A percentile compares a stretch with the other conserved stretches of the same genome.
phyloP scores from a whole-genome alignment of 2,797 vertebrate genomes.

The Clarias laeviceps region DNA sequence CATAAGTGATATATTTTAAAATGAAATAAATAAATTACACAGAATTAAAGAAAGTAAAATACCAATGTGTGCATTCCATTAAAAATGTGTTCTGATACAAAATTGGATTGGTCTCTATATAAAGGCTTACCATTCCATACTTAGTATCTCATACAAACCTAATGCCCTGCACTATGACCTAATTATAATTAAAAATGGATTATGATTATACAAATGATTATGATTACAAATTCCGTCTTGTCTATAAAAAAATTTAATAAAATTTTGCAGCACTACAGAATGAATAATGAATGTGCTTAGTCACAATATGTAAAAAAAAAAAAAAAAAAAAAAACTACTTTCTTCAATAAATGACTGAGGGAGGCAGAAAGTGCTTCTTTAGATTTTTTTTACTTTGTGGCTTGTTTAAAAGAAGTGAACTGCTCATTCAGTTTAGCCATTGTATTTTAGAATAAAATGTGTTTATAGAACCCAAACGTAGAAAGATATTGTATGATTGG shows the following conservation, averaged over 20 bases:
- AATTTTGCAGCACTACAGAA: neutral
- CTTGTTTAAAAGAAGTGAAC: neutral
- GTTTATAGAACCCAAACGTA: neutral
- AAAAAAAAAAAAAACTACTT: neutral
- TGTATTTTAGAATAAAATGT: neutral
- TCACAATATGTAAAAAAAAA: constrained; percentile 14
- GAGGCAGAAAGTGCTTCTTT: constrained; percentile 38
- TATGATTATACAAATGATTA: neutral
- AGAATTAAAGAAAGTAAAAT: neutral
- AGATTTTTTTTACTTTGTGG: constrained; percentile 27
- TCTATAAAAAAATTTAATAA: constrained; percentile 4
- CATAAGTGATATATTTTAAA: neutral
- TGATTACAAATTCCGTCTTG: neutral
- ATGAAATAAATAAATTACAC: neutral
- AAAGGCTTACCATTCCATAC: constrained; percentile 17
- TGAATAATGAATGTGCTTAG: constrained; percentile 24
- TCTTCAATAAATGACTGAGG: neutral
- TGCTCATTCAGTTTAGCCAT: neutral
- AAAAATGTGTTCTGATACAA: neutral
- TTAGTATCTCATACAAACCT: constrained; percentile 16
- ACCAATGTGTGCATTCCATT: neutral
- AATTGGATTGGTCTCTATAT: constrained; percentile 28
- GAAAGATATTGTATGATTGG: neutral
- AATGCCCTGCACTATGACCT: constrained; percentile 16
- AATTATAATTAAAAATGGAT: constrained; percentile 24